phyloP scores from a whole-genome alignment of 2,113 vertebrate species.

The Xyliphius kryptos region DNA sequence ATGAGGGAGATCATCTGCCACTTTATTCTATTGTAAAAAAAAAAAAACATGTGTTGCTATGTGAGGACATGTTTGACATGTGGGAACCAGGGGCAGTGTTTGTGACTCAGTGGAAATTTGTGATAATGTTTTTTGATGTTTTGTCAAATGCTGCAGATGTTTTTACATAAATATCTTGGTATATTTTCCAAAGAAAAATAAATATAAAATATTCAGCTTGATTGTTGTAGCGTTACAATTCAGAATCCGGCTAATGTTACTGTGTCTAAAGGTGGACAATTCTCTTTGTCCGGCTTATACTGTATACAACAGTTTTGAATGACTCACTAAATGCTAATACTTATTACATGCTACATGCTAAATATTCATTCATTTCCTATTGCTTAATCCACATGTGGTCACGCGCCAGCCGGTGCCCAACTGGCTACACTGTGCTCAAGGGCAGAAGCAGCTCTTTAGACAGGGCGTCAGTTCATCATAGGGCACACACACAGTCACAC shows the following conservation, averaged over 20 bases:
- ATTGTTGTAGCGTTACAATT: conserved; percentile 29
- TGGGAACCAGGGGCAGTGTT: conserved; percentile 60
- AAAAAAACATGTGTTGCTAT: conserved; percentile 35
- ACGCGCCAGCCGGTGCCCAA: too few species aligned
- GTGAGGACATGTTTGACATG: conserved; percentile 35
- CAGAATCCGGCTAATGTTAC: conserved; percentile 13
- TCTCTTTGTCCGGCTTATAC: too few species aligned
- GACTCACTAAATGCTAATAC: too few species aligned
- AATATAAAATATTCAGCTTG: conserved; percentile 63
- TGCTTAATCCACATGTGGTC: too few species aligned
- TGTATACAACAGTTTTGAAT: too few species aligned
- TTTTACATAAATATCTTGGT: conserved; percentile 72
- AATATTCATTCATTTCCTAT: too few species aligned
- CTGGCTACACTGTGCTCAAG: too few species aligned
- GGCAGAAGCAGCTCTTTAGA: too few species aligned
- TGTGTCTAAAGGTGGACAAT: too few species aligned
- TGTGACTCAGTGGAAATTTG: conserved; percentile 63
- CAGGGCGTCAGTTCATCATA: too few species aligned
- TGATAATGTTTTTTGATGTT: conserved; percentile 58
- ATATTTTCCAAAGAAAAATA: conserved; percentile 75
- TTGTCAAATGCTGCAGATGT: conserved; percentile 69
- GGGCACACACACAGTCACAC: too few species aligned
- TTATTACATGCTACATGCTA: too few species aligned
- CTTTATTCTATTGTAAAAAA: conserved; percentile 48
- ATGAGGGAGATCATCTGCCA: conserved; percentile 33